Conservation (phyloP, 1,140 invertebrate species). For the Zaprionus camerounensis region DNA sequence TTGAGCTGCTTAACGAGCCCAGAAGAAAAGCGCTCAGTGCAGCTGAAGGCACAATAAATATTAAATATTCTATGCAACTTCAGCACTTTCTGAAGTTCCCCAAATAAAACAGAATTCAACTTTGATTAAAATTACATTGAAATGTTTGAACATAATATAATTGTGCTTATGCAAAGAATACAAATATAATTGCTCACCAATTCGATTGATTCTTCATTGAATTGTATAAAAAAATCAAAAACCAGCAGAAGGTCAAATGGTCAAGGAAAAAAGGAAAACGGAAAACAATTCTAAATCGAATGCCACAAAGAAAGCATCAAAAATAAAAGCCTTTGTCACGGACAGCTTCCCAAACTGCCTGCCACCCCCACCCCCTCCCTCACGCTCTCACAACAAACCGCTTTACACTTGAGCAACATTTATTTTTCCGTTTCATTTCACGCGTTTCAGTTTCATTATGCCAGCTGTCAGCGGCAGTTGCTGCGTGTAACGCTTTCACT, state of each 20-base stretch:
- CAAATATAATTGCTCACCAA: neutral
- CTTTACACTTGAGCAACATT: slow-evolving; percentile 68
- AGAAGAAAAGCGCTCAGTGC: slow-evolving; percentile 13
- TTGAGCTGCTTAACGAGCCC: slow-evolving; percentile 26
- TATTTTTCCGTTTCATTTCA: slow-evolving; percentile 69
- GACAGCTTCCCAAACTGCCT: slow-evolving; percentile 26
- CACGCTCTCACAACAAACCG: slow-evolving; percentile 25
- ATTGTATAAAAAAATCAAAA: slow-evolving; percentile 34
- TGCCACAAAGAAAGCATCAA: slow-evolving; percentile 32
- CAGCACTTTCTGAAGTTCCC: neutral
- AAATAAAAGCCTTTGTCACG: slow-evolving; percentile 48
- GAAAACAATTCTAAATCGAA: slow-evolving; percentile 15
- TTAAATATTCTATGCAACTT: neutral
- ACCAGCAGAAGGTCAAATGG: slow-evolving; percentile 42
- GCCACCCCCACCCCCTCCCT: neutral
- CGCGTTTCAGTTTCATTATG: slow-evolving; percentile 64
- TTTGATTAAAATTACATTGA: neutral
- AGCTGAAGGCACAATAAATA: slow-evolving; percentile 6
- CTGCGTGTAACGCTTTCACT: slow-evolving; percentile 35
- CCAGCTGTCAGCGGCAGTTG: slow-evolving; percentile 62
- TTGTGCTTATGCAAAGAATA: neutral
- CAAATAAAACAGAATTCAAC: neutral
- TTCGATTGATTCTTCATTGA: slow-evolving; percentile 22
- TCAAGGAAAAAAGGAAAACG: slow-evolving; percentile 12
- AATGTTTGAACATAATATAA: neutral